Evolutionary conservation across 2,797 vertebrate genomes (phyloP), one percentile per base, ranked within the genome.

Genomic region (Neoniphon sammara): DNA sequence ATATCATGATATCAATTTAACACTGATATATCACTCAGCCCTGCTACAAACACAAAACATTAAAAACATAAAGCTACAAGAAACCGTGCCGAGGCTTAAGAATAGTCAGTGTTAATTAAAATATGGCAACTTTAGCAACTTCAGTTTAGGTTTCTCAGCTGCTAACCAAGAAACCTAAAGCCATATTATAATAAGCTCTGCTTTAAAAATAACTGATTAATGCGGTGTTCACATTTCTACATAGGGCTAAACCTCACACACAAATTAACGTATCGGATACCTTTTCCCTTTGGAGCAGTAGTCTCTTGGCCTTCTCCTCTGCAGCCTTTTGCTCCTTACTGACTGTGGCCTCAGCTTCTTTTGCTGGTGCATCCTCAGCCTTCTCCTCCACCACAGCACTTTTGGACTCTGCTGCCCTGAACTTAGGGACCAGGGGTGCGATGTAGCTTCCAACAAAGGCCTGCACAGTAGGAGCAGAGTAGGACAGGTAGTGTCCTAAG

Each of bases 361-460:
- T 92, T 7, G 76, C 60, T 21, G 66, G 3, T 0, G 80, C 75
- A 63, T 93, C 92, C 20, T 83, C 87, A 9, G 73, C 52, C 58
- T 92, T 80, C 71, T 83, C 90, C 56, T 92, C 93, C 53, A 91
- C 79, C 2, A 86, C n/a, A 49, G 75, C 73, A 73, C 30, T 87
- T 91, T 95, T 97, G 30, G 92, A 31, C 50, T 97, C 96, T 0
- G 88, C 89, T 2, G 91, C 88, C 34, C 95, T 94, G 81, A 97
- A 94, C 81, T 93, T 97, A 21, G 97, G 97, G 56, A 98, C 97
- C 71, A 98, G 85, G 5, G 96, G 95, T 60, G 94, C 92, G 53
- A 99, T 95, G 82, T 98, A 99, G 87, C 92, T 97, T 77, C 97
- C 97, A 14, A 99, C 96, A 88, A 99, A 97, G 50, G 97, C 96